Base-by-base conservation (phyloP, 1,140 invertebrate species). In the Homarus americanus region DNA sequence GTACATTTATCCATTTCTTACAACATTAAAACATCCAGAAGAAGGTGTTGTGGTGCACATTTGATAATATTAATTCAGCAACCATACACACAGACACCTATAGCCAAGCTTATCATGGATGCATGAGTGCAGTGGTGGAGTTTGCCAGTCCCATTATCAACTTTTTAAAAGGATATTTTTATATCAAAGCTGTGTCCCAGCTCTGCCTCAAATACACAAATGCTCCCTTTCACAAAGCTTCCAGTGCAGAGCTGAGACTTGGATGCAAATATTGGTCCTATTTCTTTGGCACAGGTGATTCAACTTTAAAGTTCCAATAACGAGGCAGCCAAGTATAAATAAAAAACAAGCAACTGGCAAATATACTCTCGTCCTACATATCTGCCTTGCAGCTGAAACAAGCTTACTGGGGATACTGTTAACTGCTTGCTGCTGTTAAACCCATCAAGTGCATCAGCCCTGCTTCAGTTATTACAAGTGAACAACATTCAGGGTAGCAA, bases 211-310 rank as follows among this genome's bases (percentile, higher is more conserved):
- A 69, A 28, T 86, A 49, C 41, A 44, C 10, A 24, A 34, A 32
- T 36, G 20, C 32, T 76, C 83, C 66, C 40, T 40, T 80, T 49
- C 24, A 53, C 49, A 85, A 75, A 76, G 82, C 72, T 53, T 86
- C 83, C 32, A 12, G 28, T 69, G 63, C 63, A 69, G 63, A 69
- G 63, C 3, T 32, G 4, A 32, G 28, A 32, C 72, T 36, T 34
- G 83, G 72, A 53, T 86, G 83, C 83, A 75, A 36, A 86, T 24
- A 58, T 32, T 86, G 83, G 66, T 75, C 69, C 83, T 86, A 73
- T 53, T 49, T n/a, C n/a, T 86, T 86, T 86, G 83, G 83, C 83
- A 86, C 83, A 86, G 53, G 44, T 75, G 72, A 63, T 86, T 76
- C 32, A 72, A 41, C 66, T 32, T 1, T 20, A 69, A 32, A 32